phyloP scores from a whole-genome alignment of 2,888 invertebrate genomes.

The Tetheella fluctuosa region DNA sequence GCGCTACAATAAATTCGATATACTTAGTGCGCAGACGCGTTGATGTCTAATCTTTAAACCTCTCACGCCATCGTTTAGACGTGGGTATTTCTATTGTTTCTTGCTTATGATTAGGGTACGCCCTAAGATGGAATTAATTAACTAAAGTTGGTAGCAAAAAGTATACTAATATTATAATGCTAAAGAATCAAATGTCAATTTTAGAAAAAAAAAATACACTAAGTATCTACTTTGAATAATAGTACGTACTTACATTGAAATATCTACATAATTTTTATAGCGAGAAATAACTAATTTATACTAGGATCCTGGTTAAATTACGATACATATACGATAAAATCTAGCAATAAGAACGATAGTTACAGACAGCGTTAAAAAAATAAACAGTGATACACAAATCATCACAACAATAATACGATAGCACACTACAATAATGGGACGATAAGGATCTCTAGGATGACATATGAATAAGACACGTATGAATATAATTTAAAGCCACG shows the following conservation, averaged over 20 bases:
- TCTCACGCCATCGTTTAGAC: neutral
- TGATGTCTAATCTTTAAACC: neutral
- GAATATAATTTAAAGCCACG: slow-evolving; percentile 6
- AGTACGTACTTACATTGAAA: too few species aligned
- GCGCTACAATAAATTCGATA: neutral
- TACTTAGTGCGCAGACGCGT: neutral
- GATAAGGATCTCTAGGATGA: slow-evolving; percentile 33
- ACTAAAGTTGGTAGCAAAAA: neutral
- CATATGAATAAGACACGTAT: slow-evolving; percentile 17
- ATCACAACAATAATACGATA: slow-evolving; percentile 20
- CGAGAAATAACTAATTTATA: neutral
- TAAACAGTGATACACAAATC: neutral
- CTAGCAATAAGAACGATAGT: neutral
- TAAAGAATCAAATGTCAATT: too few species aligned
- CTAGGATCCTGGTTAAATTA: neutral
- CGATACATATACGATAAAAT: too few species aligned
- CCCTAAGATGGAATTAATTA: neutral
- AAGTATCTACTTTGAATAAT: too few species aligned
- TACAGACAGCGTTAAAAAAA: neutral
- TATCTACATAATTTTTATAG: too few species aligned
- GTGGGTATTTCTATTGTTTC: neutral
- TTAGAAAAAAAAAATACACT: too few species aligned
- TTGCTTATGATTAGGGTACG: neutral
- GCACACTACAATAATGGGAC: slow-evolving; percentile 19
- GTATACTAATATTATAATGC: too few species aligned